These are phyloP conservation scores for Sesamia nonagrioides DNA, from an alignment of 1,140 invertebrate species.

Conservation along the genomic window DNA sequence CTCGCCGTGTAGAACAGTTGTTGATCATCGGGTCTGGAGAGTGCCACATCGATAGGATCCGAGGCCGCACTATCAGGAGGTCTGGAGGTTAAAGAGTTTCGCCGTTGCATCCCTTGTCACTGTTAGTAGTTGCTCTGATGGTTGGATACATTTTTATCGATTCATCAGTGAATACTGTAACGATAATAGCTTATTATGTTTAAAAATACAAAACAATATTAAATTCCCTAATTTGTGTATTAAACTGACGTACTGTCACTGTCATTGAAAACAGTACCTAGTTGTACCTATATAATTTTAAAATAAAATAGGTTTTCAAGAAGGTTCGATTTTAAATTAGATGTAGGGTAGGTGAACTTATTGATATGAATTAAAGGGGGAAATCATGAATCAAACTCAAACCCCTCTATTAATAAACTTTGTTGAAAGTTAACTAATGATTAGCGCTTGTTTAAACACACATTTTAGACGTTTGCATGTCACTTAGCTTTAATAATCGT, in stretches of 20 bases:
- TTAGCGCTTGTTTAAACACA: no score
- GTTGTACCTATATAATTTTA: conserved; percentile 1
- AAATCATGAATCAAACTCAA: no score
- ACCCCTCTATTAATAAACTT: no score
- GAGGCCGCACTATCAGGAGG: conserved; percentile 35
- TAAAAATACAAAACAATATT: conserved; percentile 22
- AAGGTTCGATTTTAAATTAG: conserved; percentile 11
- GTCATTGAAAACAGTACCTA: conserved; percentile 15
- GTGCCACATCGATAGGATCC: conserved; percentile 50
- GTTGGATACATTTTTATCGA: conserved; percentile 43
- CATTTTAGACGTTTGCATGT: no score
- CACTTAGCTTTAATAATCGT: no score
- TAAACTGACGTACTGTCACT: conserved; percentile 15
- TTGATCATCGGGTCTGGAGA: conserved; percentile 66
- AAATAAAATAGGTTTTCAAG: neutral
- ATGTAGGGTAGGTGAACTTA: neutral
- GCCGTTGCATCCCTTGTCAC: conserved; percentile 66
- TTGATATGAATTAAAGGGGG: no score
- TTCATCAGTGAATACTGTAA: conserved; percentile 28
- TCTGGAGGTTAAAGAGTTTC: conserved; percentile 44
- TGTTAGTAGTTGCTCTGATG: conserved; percentile 22
- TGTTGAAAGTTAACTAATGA: no score
- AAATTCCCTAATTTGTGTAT: conserved; percentile 34
- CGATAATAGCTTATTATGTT: conserved; percentile 25
- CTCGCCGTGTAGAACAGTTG: conserved; percentile 76